Conservation (phyloP, 2,797 vertebrate genomes). For the Fistularia commersonii region DNA sequence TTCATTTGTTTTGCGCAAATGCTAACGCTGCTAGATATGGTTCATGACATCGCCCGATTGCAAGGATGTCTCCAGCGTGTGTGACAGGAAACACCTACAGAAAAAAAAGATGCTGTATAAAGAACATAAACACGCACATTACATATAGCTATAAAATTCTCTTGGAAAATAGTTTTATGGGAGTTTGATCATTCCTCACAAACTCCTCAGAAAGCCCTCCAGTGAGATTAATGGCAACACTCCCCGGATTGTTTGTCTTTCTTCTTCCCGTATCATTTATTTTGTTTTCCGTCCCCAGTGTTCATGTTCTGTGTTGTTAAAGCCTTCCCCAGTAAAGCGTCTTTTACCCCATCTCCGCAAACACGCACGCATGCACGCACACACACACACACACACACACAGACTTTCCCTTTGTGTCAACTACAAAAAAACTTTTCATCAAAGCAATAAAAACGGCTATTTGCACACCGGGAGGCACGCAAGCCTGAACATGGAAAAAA, state of each 20-base stretch:
- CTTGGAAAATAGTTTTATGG: no score
- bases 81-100: no score
- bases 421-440: conserved; percentile 38
- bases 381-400: conserved; percentile 36
- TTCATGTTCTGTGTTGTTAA: conserved; percentile 27
- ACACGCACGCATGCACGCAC: no score
- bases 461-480: conserved; percentile 37
- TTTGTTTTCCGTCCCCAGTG: conserved; percentile 20
- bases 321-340: not conserved
- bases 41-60: no score
- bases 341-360: conserved; percentile 23
- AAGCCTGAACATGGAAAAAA: conserved; percentile 13
- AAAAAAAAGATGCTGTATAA: no score
- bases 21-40: no score
- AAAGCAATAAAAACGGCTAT: conserved; percentile 37
- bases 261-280: conserved; percentile 22
- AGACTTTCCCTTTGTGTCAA: conserved; percentile 51
- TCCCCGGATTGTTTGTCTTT: conserved; percentile 13
- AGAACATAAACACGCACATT: not conserved
- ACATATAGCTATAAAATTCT: no score
- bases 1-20: no score
- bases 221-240: conserved; percentile 30
- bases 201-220: conserved; percentile 18
- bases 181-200: not conserved
- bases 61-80: no score